Percentiles rank a stretch among this genome's conserved stretches.
These are phyloP conservation scores for Crambe crambe DNA, from an alignment of 37 sponge, comb jelly and placozoan species.

Conservation along the genomic window DNA sequence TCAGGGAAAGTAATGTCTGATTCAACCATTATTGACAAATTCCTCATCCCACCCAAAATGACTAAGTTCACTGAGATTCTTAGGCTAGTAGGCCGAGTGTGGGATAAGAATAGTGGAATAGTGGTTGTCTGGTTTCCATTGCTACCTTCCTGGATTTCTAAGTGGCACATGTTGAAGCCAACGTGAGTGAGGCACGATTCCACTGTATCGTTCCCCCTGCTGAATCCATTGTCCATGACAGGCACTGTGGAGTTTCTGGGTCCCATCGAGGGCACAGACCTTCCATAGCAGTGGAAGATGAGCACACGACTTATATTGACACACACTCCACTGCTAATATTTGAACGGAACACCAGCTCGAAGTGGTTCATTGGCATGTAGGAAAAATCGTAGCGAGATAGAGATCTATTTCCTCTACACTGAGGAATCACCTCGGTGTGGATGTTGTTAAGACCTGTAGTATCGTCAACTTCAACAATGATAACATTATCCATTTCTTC, in stretches of 20 bases:
- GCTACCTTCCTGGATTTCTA: background rate
- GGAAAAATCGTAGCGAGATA: background rate
- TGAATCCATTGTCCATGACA: background rate
- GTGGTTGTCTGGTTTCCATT: background rate
- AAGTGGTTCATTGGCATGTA: background rate
- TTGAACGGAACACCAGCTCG: conserved; percentile 5
- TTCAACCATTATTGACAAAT: no score
- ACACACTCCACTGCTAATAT: background rate
- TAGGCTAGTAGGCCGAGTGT: background rate
- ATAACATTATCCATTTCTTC: background rate
- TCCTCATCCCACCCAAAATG: no score
- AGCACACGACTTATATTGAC: background rate
- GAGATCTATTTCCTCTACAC: background rate
- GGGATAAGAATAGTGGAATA: background rate
- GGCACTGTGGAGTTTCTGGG: no score
- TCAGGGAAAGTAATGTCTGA: background rate
- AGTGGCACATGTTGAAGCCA: background rate
- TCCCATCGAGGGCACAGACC: background rate
- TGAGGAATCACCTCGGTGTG: background rate
- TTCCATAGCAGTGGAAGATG: background rate
- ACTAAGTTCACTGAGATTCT: background rate
- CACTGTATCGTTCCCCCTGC: background rate
- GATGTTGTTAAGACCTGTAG: background rate
- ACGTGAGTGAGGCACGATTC: background rate
- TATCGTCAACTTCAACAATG: conserved; percentile 5